A percentile compares a stretch with the other conserved stretches of the same genome.
Evolutionary conservation across 2,888 invertebrate genomes (phyloP).

Genomic region (Metellina segmentata): DNA sequence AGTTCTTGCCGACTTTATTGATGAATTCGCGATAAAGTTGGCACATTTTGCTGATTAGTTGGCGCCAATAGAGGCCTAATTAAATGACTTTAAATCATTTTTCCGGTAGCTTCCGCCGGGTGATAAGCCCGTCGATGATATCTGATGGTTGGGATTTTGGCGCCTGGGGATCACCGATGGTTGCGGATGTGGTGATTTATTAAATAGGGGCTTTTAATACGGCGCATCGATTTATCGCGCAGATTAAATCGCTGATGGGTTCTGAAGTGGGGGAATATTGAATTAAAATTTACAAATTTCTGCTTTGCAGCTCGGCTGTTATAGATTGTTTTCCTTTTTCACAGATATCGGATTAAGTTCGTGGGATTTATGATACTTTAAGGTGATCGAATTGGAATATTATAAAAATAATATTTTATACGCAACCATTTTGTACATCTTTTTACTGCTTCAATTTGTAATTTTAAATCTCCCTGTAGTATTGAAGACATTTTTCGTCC

Average conservation of each 20-base stretch:
- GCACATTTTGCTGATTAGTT: conserved; percentile 72
- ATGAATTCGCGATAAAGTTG: conserved; percentile 72
- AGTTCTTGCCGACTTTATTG: conserved; percentile 56
- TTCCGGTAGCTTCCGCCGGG: conserved; percentile 28
- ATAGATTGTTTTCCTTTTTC: background rate
- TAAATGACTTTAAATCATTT: conserved; percentile 74
- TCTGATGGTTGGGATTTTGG: too few relatives aligned
- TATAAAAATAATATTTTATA: too few relatives aligned
- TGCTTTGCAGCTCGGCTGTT: background rate
- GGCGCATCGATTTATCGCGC: background rate
- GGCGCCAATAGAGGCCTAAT: conserved; percentile 70
- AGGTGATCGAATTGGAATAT: too few relatives aligned
- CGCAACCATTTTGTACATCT: too few relatives aligned
- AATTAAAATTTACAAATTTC: background rate
- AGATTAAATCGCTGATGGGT: conserved; percentile 9
- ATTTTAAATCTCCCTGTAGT: too few relatives aligned
- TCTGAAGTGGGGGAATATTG: background rate
- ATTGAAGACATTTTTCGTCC: too few relatives aligned
- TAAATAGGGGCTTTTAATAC: background rate
- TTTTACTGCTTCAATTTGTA: too few relatives aligned
- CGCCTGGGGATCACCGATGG: background rate
- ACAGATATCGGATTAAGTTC: background rate
- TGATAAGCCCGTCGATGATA: conserved; percentile 35
- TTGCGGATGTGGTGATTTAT: conserved; percentile 2
- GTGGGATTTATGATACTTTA: too few relatives aligned